phyloP scores from a whole-genome alignment of 2,888 invertebrate genomes.

The Drosophila setosimentum region DNA sequence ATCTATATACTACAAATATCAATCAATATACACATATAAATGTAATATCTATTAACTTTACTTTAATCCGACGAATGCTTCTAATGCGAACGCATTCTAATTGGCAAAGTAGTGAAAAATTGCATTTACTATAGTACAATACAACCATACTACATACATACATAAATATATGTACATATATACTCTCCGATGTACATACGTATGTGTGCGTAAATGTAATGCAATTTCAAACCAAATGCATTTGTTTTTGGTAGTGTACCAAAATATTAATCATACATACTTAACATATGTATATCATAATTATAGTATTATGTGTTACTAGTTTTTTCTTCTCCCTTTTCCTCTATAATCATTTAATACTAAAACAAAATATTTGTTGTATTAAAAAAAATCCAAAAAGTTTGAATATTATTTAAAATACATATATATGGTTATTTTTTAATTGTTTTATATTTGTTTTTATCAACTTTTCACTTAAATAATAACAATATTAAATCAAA shows the following conservation, averaged over 20 bases:
- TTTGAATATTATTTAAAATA: not conserved
- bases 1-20: conserved; percentile 14
- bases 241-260: conserved; percentile 6
- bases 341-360: not conserved
- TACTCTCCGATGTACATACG: not conserved
- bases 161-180: not conserved
- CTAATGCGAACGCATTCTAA: conserved; percentile 11
- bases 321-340: conserved; percentile 17
- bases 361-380: conserved; percentile 12
- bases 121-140: conserved; percentile 45
- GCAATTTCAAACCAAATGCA: conserved; percentile 48
- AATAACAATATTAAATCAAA: conserved; percentile 1
- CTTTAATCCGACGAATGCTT: conserved; percentile 14
- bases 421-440: conserved; percentile 3
- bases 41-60: conserved; percentile 16
- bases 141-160: not conserved
- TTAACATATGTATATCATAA: not conserved
- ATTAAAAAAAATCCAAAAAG: not conserved
- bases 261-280: not conserved
- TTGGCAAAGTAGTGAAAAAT: conserved; percentile 45
- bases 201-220: conserved; percentile 19
- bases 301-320: conserved; percentile 31
- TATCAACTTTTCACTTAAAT: not conserved
- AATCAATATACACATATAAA: conserved; percentile 16
- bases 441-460: not conserved